Conservation (phyloP, 2,888 invertebrate genomes). For the Pelosia muscerda region DNA sequence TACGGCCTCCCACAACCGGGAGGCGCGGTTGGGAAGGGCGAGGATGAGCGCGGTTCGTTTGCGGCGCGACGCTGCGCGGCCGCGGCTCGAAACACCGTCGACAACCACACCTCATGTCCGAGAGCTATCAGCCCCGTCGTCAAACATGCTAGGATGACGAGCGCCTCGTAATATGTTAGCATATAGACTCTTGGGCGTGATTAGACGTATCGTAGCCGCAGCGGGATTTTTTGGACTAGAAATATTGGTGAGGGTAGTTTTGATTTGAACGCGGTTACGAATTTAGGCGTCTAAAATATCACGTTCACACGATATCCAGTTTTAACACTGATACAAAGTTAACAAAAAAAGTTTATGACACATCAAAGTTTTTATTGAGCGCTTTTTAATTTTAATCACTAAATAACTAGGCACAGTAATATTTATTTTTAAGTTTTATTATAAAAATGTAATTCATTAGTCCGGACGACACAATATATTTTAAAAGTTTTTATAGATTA, state of each 20-base stretch:
- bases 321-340: neutral
- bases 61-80: conserved; percentile 63
- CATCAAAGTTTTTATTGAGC: neutral
- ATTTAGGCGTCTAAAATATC: neutral
- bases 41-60: conserved; percentile 46
- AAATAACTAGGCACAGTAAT: neutral
- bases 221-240: neutral
- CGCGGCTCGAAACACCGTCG: conserved; percentile 75
- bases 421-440: conserved; percentile 13
- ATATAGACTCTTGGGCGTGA: conserved; percentile 52
- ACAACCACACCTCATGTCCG: conserved; percentile 78
- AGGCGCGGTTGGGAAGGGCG: conserved; percentile 49
- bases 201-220: neutral
- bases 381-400: neutral
- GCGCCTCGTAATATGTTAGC: conserved; percentile 70
- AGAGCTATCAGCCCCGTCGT: conserved; percentile 70
- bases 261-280: neutral
- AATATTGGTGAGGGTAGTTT: neutral
- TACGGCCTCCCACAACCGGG: conserved; percentile 51
- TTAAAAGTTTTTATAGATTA: conserved; percentile 26
- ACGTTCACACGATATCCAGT: neutral
- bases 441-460: neutral
- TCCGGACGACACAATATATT: neutral
- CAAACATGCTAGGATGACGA: conserved; percentile 76
- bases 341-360: neutral